phyloP scores from a whole-genome alignment of 2,888 invertebrate species.

The Electrophaes corylata region DNA sequence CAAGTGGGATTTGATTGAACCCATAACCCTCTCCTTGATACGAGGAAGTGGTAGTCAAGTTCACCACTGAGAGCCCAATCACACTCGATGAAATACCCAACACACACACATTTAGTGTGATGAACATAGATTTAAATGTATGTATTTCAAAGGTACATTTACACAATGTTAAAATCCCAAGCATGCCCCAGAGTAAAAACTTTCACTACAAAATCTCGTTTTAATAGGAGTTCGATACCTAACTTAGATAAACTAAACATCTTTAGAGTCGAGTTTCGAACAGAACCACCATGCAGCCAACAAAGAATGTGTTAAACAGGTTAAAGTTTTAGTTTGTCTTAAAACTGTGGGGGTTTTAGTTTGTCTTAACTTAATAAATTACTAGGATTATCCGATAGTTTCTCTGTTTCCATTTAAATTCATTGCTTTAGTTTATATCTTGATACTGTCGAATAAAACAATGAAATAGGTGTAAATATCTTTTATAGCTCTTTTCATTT shows the following conservation, averaged over 20 bases:
- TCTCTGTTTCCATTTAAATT: background rate
- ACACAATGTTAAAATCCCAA: too few species aligned
- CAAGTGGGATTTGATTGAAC: too few species aligned
- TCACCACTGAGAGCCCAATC: too few species aligned
- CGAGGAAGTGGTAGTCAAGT: too few species aligned
- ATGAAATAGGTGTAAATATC: too few species aligned
- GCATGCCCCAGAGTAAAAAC: constrained; percentile 25
- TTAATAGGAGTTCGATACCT: constrained; percentile 26
- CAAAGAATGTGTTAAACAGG: constrained; percentile 14
- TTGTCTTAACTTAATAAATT: constrained; percentile 4
- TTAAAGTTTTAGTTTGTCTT: constrained; percentile 15
- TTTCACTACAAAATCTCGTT: constrained; percentile 26
- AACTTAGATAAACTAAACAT: constrained; percentile 10
- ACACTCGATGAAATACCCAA: too few species aligned
- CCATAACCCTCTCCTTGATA: too few species aligned
- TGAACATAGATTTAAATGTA: too few species aligned
- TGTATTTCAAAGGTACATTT: too few species aligned
- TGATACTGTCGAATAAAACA: too few species aligned
- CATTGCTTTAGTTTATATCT: background rate
- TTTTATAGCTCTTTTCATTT: too few species aligned
- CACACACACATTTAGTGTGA: too few species aligned
- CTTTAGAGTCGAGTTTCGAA: constrained; percentile 13
- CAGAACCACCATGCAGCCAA: constrained; percentile 10
- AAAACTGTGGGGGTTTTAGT: constrained; percentile 5
- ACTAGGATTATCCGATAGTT: background rate